Evolutionary conservation across 2,113 vertebrate genomes (phyloP), one percentile per base, ranked within the genome.

Genomic region (Xenopus borealis): DNA sequence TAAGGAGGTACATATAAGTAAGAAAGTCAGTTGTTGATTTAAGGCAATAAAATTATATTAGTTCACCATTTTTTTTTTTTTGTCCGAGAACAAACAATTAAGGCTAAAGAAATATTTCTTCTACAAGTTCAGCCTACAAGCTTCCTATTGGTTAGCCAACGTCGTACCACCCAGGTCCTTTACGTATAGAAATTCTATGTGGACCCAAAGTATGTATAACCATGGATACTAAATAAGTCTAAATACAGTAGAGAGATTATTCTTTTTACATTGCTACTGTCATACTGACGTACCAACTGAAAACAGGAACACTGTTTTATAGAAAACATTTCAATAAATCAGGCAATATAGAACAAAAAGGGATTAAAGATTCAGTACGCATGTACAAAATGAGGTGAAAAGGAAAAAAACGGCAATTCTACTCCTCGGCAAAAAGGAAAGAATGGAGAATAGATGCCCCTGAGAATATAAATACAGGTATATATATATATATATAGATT

Each of bases 381-480:
- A 50, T 13, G 47, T 50, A 50, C 11, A 13, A 13, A 12, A 50
- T 12, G 2, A 55, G 14, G 17, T 55, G 53, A 16, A n/a, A 55
- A 55, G 23, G n/a, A n/a, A 14, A 8, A n/a, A 55, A n/a, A 16
- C 17, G 2, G 7, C 12, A n/a, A 18, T n/a, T 9, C 17, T 55
- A 16, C 14, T 16, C 53, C 53, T 55, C 53, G 2, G 7, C 55
- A 33, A 58, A 68, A 66, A 44, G 46, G 14, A 62, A 40, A 33
- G 64, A 40, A 63, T 69, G 57, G 65, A 70, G 63, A 77, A 53
- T 53, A 70, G 46, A 70, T 47, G 74, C 74, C 74, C 74, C 74
- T 77, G 74, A 77, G 74, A 77, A 77, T 69, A 77, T 64, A 70
- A 77, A 77, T 70, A 67, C 74, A 77, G 40, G 67, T 67, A 40